Base-by-base conservation (phyloP, 2,113 vertebrate genomes). In the Mormyrus iriodes region DNA sequence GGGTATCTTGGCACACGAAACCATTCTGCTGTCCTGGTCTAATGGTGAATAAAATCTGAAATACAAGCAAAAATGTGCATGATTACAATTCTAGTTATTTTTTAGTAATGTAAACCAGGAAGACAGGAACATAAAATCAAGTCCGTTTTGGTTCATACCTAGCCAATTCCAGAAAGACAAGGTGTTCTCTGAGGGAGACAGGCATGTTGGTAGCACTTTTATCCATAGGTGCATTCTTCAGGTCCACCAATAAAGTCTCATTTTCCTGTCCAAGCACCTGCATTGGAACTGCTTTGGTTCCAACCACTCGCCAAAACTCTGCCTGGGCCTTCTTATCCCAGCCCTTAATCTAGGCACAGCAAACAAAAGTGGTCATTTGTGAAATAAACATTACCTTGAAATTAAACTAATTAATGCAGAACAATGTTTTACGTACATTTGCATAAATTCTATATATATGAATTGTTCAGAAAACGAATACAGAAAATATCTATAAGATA, bases 121-220 rank as follows among this genome's bases (percentile, higher is more conserved):
- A 31, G 52, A 15, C 27, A 27, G 48, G 17, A 53, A 86, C 10
- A 48, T 5, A 48, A 31, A 86, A 27, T 3, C 15, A 52, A 15
- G 39, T n/a, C 9, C 44, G 3, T 24, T 7, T 42, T 10, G 5
- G 65, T 27, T 19, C 49, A 4, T 95, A 97, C 98, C 96, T 97
- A 94, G 98, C 98, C 86, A 98, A 93, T 61, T 97, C 97, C 89
- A 96, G 94, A 92, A 97, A 97, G 90, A 98, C 95, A 17, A 99
- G 94, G 7, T 97, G 95, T 91, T 99, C 97, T 90, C 95, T 95
- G 90, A 99, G 90, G 86, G 98, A 99, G 52, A 96, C 73, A 21
- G 97, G 95, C 87, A 96, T 91, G 27, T 95, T 93, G 91, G 61
- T 95, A 79, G 89, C 93, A 27, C 93, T 92, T 93, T 95, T 95